Base-by-base conservation (phyloP, 2,113 vertebrate species). In the Epinephelus fuscoguttatus region DNA sequence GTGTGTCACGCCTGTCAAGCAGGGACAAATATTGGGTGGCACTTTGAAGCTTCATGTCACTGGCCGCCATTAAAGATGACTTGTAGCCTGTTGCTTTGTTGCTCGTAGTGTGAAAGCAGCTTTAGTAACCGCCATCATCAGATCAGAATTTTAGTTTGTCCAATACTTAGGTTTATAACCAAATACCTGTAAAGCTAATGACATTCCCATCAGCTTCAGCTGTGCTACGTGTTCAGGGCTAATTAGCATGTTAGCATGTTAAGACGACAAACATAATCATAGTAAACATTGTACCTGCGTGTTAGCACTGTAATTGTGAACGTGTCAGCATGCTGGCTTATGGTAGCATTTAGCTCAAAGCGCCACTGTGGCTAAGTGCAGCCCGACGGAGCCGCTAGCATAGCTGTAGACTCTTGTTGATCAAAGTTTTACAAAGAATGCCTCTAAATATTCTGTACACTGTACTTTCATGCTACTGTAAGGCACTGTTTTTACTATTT, bases 171-270 rank as follows among this genome's bases (percentile, higher is more conserved):
- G 33, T 37, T 8, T 37, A 37, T 37, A 7, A 37, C 33, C 11
- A 45, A 45, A 45, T 11, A 11, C 9, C 42, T 42, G 21, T 17
- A 2, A 56, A 53, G 33, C 49, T 15, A 45, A 62, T 42, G 47
- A n/a, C 60, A 27, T n/a, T n/a, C 49, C 67, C 27, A n/a, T 33
- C 30, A 61, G 13, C 27, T 33, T 60, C 68, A 30, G 21, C 21
- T 80, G 8, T 63, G 23, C 27, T 69, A 50, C n/a, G 21, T 60
- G 18, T 72, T 81, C 23, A 42, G 14, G 33, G 3, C 25, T 68
- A 6, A 62, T 50, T 59, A 70, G 50, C 0, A 1, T 56, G 18
- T 57, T 19, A 37, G 11, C 13, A 21, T 21, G 8, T 8, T 12
- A 45, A 45, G 42, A 45, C 10, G 33, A n/a, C 37, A 61, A 66